phyloP scores from a whole-genome alignment of 2,113 vertebrate species.

The Gavia stellata region DNA sequence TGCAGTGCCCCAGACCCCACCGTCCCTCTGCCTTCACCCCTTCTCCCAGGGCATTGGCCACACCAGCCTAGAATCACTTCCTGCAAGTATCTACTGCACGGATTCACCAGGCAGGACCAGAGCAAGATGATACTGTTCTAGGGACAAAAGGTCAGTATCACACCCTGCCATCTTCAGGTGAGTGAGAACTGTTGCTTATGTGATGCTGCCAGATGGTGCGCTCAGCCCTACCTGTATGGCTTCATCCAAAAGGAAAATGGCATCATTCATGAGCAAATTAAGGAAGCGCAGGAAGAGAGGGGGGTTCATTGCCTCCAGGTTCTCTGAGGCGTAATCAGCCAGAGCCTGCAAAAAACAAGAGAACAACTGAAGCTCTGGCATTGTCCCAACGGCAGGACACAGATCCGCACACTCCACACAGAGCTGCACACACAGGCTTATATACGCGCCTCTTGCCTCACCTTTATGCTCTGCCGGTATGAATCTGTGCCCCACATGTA shows the following conservation, averaged over 20 bases:
- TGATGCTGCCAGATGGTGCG: fast-evolving
- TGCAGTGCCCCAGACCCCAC: not conserved
- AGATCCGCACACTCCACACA: fast-evolving
- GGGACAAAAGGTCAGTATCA: not conserved
- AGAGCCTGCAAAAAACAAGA: constrained; percentile 72
- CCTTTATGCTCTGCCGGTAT: constrained; percentile 94
- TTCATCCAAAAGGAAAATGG: constrained; percentile 95
- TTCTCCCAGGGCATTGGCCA: not conserved
- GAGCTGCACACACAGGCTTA: not conserved
- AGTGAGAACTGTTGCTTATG: not conserved
- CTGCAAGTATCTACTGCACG: not conserved
- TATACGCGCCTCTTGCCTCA: not conserved
- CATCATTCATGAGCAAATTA: constrained; percentile 96
- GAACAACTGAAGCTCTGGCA: not conserved
- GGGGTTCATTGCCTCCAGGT: constrained; percentile 95
- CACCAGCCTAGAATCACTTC: not conserved
- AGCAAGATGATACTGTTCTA: not conserved
- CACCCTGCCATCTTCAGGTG: fast-evolving
- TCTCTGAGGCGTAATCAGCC: constrained; percentile 91
- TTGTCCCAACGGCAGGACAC: fast-evolving
- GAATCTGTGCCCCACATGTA: constrained; percentile 93
- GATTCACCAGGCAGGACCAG: not conserved
- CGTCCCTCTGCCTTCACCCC: not conserved
- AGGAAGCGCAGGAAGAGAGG: constrained; percentile 95
- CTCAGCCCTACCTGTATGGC: constrained; percentile 89